Base-by-base conservation (phyloP, 1,140 invertebrate species). In the Neoseiulus cucumeris region DNA sequence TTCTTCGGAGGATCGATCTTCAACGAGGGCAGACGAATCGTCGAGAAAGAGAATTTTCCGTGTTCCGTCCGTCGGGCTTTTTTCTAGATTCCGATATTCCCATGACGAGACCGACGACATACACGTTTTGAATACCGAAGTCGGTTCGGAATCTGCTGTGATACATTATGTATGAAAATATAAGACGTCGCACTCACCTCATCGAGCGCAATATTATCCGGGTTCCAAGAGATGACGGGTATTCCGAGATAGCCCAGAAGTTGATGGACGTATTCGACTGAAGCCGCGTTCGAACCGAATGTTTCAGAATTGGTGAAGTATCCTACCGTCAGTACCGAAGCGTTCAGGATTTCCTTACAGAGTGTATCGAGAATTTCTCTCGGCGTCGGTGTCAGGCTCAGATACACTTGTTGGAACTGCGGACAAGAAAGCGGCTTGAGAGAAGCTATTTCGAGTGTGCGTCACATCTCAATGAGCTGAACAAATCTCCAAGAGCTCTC, bases 261-360 rank as follows among this genome's bases (percentile, higher is more conserved):
- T 77, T 93, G 89, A 45, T 93, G 80, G 74, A 94, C 90, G 76
- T 93, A 94, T 76, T 93, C 89, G 28, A 87, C 87, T 45, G 89
- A 90, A 66, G 89, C 89, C 47, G 89, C 91, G 75, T 87, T 89
- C 66, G 87, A 81, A 28, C 89, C 89, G 69, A 85, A 86, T 69
- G 81, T 79, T 79, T 92, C 89, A 74, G 90, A 87, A 77, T 92
- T 92, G 85, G 90, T 91, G 76, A 93, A 81, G 76, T 92, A 93
- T 67, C 93, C 78, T 72, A 94, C 91, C 68, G 89, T 87, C 42
- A 87, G 89, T 45, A 92, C 89, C 75, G 91, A 90, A 51, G 84
- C 83, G 47, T 83, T 83, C 59, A 92, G 82, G 76, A 92, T 90
- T 75, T 91, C 83, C 74, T 88, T 84, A 77, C 89, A 92, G 64